phyloP scores from a whole-genome alignment of 2,797 vertebrate genomes.

The Cyprinella venusta region DNA sequence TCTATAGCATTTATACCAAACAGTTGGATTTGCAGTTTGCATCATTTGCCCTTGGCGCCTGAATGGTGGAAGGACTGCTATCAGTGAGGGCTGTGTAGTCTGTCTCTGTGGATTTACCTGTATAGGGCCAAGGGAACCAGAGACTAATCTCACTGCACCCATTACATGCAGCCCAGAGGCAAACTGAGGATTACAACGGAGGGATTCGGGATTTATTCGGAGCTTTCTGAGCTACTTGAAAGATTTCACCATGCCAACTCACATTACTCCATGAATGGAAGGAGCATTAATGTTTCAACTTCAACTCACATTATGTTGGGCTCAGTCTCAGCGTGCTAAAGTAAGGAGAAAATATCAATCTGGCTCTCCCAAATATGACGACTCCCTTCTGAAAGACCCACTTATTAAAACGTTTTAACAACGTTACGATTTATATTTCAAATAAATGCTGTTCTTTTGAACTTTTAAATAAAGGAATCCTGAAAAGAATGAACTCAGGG shows the following conservation, averaged over 20 bases:
- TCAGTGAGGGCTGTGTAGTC: conserved; percentile 38
- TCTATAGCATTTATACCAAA: conserved; percentile 30
- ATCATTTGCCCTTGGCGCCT: conserved; percentile 31
- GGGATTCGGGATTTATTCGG: conserved; percentile 70
- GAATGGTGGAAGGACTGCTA: conserved; percentile 46
- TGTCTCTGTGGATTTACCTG: conserved; percentile 54
- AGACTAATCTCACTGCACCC: conserved; percentile 59
- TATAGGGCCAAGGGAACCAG: conserved; percentile 30
- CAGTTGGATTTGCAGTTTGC: conserved; percentile 44
- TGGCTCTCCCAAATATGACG: not conserved
- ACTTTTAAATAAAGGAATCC: not conserved
- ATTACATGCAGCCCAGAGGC: conserved; percentile 37
- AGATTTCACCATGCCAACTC: conserved; percentile 21
- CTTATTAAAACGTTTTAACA: not conserved
- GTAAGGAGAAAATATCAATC: not conserved
- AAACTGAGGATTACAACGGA: conserved; percentile 66
- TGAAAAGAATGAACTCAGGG: not conserved
- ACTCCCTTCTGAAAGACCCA: not conserved
- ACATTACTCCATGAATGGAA: conserved; percentile 2
- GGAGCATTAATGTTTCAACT: conserved; percentile 28
- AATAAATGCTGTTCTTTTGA: not conserved
- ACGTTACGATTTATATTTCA: not conserved
- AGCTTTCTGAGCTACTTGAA: conserved; percentile 27
- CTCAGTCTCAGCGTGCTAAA: not conserved
- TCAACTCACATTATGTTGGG: conserved; percentile 11